Evolutionary conservation across 2,113 vertebrate genomes (phyloP), one percentile per base, ranked within the genome.

Genomic region (Notiomystis cincta): DNA sequence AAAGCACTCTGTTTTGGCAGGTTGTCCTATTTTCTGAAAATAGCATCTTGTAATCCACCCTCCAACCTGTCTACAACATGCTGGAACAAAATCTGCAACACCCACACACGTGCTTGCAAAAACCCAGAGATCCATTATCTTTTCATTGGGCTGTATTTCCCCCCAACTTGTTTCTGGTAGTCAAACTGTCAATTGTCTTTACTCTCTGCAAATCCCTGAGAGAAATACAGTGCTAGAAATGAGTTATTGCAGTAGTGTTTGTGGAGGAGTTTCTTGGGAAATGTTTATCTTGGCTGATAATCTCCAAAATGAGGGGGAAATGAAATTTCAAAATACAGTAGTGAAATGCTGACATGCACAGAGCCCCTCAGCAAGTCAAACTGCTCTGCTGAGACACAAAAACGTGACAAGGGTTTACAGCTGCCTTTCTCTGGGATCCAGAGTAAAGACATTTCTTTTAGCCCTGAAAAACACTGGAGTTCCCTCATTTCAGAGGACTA

Each of bases 11-110:
- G 35, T 93, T 93, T 94, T 94, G 79, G 67, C 89, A 95, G 53
- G 65, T 60, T 96, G 88, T 94, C 93, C 95, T 95, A 86, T 81
- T 96, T 97, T 95, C 95, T 93, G 86, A 86, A 96, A 96, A 97
- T 67, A 96, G 76, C 51, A 96, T 67, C 95, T 87, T 89, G 92
- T 83, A 95, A 95, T 80, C 87, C 90, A 89, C 73, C 66, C 84
- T 70, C 71, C 53, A 64, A 77, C 90, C 38, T 6, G 7, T 83
- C 87, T 93, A 80, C 6, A 23, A 91, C 62, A 77, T 65, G 70
- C 82, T 88, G 19, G 75, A 94, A 66, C 76, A 90, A 86, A 83
- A 92, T 75, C 79, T 92, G 85, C 72, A 93, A 78, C 96, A 96
- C 95, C 93, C 88, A 90, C 82, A 75, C 54, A 84, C 0, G 0